These are phyloP conservation scores for Natator depressus DNA, from an alignment of 2,113 vertebrate species.

Conservation along the genomic window DNA sequence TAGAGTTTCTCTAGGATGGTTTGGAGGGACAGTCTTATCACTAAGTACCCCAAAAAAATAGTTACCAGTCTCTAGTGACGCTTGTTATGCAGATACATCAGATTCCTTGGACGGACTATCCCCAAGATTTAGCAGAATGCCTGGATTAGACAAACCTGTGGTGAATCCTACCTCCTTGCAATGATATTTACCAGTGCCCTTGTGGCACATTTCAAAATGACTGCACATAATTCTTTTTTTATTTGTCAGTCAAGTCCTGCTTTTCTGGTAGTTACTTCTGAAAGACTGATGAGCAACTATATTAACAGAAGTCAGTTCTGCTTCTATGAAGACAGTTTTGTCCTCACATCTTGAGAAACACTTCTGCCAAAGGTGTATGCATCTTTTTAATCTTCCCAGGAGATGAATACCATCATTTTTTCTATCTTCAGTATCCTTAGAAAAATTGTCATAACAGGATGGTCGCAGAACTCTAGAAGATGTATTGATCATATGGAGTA, in stretches of 20 bases:
- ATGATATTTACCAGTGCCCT: too few relatives aligned
- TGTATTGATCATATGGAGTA: too few relatives aligned
- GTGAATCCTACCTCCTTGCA: too few relatives aligned
- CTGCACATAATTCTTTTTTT: not conserved
- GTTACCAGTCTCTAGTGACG: too few relatives aligned
- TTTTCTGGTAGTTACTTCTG: conserved; percentile 44
- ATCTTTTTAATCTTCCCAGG: conserved; percentile 31
- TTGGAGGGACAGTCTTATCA: too few relatives aligned
- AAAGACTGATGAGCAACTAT: conserved; percentile 47
- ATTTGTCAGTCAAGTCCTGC: not conserved
- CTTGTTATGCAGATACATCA: too few relatives aligned
- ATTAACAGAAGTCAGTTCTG: conserved; percentile 20
- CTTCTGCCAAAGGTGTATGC: conserved; percentile 40
- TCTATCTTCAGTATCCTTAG: conserved; percentile 19
- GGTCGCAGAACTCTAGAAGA: not conserved
- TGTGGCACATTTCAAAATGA: too few relatives aligned
- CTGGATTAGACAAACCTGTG: too few relatives aligned
- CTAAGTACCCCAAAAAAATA: too few relatives aligned
- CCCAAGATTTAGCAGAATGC: too few relatives aligned
- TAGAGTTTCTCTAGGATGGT: too few relatives aligned
- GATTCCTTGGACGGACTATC: too few relatives aligned
- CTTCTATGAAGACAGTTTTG: conserved; percentile 53
- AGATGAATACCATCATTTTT: conserved; percentile 35
- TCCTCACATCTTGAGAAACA: conserved; percentile 23
- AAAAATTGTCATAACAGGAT: not conserved